A percentile compares a stretch with the other conserved stretches of the same genome.
These are phyloP conservation scores for Cecidostiba fungosa DNA, from an alignment of 2,888 invertebrate genomes.

Conservation along the genomic window DNA sequence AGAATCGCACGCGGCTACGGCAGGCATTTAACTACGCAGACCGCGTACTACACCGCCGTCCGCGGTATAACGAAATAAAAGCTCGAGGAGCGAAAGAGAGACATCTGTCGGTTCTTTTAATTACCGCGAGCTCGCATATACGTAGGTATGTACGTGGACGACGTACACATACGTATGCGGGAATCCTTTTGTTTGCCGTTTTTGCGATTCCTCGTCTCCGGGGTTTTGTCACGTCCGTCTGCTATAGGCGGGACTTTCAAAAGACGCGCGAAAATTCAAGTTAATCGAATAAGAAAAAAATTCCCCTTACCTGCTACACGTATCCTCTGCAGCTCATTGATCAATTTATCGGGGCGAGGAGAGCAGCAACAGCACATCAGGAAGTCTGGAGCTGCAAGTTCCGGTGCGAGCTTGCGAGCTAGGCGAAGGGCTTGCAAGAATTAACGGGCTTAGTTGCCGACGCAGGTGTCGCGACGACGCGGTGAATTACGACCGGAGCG, in stretches of 20 bases:
- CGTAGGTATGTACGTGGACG: slow-evolving; percentile 69
- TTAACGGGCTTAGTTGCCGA: slow-evolving; percentile 80
- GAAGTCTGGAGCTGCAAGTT: slow-evolving; percentile 15
- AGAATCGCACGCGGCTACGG: slow-evolving; percentile 72
- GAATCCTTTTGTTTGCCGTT: slow-evolving; percentile 74
- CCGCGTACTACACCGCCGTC: slow-evolving; percentile 68
- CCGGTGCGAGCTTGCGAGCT: slow-evolving; percentile 23
- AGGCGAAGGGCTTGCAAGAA: slow-evolving; percentile 71
- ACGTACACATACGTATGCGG: not conserved
- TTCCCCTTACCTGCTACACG: not conserved
- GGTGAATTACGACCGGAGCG: slow-evolving; percentile 77
- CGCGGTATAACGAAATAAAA: slow-evolving; percentile 78
- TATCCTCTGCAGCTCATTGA: too few species aligned
- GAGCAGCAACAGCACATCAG: too few species aligned
- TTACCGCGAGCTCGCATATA: slow-evolving; percentile 70
- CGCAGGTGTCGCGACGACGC: slow-evolving; percentile 76
- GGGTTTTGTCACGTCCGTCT: slow-evolving; percentile 71
- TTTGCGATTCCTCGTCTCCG: slow-evolving; percentile 66
- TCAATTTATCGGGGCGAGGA: too few species aligned
- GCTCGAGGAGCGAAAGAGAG: slow-evolving; percentile 74
- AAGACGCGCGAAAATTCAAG: not conserved
- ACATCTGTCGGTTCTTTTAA: slow-evolving; percentile 80
- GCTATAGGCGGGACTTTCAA: not conserved
- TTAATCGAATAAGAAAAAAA: not conserved
- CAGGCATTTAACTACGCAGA: slow-evolving; percentile 76